Percentiles rank a stretch among this genome's conserved stretches.
phyloP scores from a whole-genome alignment of 2,113 vertebrate genomes.

The Panthera uncia region DNA sequence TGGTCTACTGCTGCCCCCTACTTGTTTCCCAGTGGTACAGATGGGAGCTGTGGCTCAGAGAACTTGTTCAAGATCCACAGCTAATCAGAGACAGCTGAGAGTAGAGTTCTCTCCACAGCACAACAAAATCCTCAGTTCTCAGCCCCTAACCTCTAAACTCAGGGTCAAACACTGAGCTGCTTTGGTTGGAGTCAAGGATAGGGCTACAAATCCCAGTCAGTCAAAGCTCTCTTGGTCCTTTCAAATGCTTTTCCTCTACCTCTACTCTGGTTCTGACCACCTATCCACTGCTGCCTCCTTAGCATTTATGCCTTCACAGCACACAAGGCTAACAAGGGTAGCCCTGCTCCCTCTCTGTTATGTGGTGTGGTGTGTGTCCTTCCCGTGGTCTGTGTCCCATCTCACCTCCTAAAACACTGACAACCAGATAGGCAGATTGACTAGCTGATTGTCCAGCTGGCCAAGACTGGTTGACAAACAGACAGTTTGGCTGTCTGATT shows the following conservation, averaged over 20 bases:
- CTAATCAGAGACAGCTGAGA: constrained; percentile 2
- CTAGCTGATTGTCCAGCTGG: background rate
- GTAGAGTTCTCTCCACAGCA: background rate
- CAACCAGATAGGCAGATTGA: background rate
- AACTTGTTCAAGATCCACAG: background rate
- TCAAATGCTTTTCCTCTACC: background rate
- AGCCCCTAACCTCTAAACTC: background rate
- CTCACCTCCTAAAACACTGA: constrained; percentile 7
- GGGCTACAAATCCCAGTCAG: background rate
- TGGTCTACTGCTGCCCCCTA: background rate
- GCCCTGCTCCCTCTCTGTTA: background rate
- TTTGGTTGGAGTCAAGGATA: background rate
- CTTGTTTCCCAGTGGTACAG: background rate
- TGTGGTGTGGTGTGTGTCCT: background rate
- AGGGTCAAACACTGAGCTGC: background rate
- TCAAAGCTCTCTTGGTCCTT: background rate
- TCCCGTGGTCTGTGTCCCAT: background rate
- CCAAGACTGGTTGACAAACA: constrained; percentile 17
- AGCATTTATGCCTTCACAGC: background rate
- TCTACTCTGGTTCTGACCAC: background rate
- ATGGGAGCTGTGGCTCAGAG: background rate
- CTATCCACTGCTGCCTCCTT: background rate
- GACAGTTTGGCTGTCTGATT: background rate
- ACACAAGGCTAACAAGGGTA: background rate
- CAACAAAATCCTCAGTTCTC: background rate